phyloP scores from a whole-genome alignment of 2,797 vertebrate species.

The Aulostomus chinensis region DNA sequence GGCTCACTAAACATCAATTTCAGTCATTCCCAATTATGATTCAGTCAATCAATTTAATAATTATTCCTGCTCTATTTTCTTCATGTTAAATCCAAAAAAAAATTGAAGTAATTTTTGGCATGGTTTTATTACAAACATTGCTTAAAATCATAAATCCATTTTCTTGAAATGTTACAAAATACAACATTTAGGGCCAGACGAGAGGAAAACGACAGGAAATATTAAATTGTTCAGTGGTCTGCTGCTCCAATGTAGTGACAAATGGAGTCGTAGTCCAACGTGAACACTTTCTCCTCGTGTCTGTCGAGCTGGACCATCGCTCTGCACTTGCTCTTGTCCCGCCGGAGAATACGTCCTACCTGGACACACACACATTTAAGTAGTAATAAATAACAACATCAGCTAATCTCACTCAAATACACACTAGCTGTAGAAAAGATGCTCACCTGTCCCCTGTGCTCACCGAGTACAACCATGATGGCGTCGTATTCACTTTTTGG shows the following conservation, averaged over 20 bases:
- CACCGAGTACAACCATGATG: slow-evolving; percentile 80
- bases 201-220: background rate
- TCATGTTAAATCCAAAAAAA: background rate
- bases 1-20: too few species aligned
- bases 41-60: too few species aligned
- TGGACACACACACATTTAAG: slow-evolving; percentile 37
- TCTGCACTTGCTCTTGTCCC: slow-evolving; percentile 80
- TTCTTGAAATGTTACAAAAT: slow-evolving; percentile 29
- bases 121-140: slow-evolving; percentile 68
- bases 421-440: background rate
- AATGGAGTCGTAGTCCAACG: slow-evolving; percentile 86
- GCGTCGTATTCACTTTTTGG: slow-evolving; percentile 80
- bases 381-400: background rate
- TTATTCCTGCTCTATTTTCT: too few species aligned
- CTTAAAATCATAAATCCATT: slow-evolving; percentile 43
- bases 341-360: slow-evolving; percentile 86
- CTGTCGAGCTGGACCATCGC: slow-evolving; percentile 87
- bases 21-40: too few species aligned
- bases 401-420: background rate
- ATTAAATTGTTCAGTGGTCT: slow-evolving; percentile 46
- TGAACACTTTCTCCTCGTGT: slow-evolving; percentile 79
- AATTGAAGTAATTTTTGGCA: slow-evolving; percentile 9
- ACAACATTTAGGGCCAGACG: slow-evolving; percentile 10
- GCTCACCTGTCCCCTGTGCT: slow-evolving; percentile 77
- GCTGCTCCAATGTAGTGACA: slow-evolving; percentile 87